Base-by-base conservation (phyloP, 1,140 invertebrate species). In the Drosophila willistoni region DNA sequence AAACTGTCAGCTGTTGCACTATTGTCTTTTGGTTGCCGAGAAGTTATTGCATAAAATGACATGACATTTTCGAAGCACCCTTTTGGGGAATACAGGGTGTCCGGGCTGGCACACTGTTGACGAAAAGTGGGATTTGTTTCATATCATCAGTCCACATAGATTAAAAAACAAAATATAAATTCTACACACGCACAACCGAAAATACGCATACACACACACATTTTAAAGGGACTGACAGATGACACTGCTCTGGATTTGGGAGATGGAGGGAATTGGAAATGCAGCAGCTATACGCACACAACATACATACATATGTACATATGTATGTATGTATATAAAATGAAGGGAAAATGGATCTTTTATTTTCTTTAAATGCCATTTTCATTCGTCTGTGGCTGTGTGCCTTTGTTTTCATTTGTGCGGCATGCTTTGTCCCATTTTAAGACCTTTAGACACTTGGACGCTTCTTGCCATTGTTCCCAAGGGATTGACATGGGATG, bases 401-500 rank as follows among this genome's bases (percentile, higher is more conserved):
- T 69, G 56, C 47, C 71, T 75, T 81, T 86, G 82, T 86, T 81
- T 86, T 86, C 71, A 63, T 86, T 77, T 70, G 70, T 82, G 83
- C 83, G 79, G 83, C 83, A 79, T 87, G 83, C 77, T 78, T 87
- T 87, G 84, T 87, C 81, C 77, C 84, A 89, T 87, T 87, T 89
- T 71, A 80, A 87, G 80, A 78, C 80, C 72, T 77, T 68, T 71
- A 77, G 74, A 74, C 78, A 68, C 80, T 80, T 66, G 64, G 76
- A 68, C 76, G 22, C 44, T 69, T 34, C 14, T 62, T 67, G 60
- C 42, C 78, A 66, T 68, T 74, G 59, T 74, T 77, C 84, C 84
- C 77, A 85, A 70, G 84, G 80, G 73, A 89, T 87, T 82, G 42
- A 0, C 9, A 7, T 7, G 34, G 34, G 36, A 39, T 4, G 12